Evolutionary conservation across 2,113 vertebrate genomes (phyloP).

Genomic region (Forbesichthys papilliferus): DNA sequence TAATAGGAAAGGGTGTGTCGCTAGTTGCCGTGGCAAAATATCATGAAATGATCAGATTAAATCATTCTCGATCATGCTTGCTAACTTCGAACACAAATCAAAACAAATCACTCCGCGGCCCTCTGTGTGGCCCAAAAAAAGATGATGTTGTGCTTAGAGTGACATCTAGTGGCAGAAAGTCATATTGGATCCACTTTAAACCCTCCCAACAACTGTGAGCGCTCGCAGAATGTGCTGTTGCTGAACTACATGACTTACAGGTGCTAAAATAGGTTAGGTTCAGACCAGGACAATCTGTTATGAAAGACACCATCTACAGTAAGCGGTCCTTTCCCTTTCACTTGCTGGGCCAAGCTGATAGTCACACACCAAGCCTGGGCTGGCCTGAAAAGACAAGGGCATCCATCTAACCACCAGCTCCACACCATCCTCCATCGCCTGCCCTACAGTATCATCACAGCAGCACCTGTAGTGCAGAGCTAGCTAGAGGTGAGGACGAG

Average conservation of each 20-base stretch:
- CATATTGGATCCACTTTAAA: neutral
- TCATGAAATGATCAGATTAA: too few species aligned
- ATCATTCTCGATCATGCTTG: too few species aligned
- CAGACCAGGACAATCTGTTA: neutral
- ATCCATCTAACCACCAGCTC: neutral
- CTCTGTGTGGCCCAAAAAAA: too few species aligned
- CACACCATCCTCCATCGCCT: constrained; percentile 22
- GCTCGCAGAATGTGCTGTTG: neutral
- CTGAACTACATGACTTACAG: neutral
- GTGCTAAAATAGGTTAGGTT: neutral
- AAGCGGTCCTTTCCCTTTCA: constrained; percentile 16
- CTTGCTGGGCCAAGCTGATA: constrained; percentile 12
- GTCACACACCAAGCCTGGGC: constrained; percentile 12
- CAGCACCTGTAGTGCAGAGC: neutral
- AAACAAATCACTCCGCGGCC: too few species aligned
- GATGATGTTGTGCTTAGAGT: too few species aligned
- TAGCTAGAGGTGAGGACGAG: neutral
- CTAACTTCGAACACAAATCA: too few species aligned
- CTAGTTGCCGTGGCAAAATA: too few species aligned
- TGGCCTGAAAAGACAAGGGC: constrained; percentile 1
- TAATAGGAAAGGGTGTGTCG: too few species aligned
- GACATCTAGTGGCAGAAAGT: too few species aligned
- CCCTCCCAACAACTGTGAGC: too few species aligned
- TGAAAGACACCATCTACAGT: neutral
- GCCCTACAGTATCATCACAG: constrained; percentile 19